Evolutionary conservation across 2,113 vertebrate genomes (phyloP).

Genomic region (Crotalus tigris): DNA sequence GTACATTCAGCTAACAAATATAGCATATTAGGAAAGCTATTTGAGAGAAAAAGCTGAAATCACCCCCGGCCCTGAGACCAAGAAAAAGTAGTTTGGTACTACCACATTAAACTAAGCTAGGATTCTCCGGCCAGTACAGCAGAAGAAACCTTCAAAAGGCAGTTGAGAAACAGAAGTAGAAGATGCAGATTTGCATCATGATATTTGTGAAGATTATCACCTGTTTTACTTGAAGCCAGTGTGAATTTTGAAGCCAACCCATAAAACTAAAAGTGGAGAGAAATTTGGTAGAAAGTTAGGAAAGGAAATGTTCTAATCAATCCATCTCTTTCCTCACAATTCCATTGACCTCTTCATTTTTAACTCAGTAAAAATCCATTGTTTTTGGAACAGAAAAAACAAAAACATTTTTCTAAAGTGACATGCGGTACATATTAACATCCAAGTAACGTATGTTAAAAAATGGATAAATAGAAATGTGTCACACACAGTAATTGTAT

Average conservation of each 20-base stretch:
- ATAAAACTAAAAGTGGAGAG: neutral
- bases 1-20: neutral
- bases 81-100: neutral
- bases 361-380: neutral
- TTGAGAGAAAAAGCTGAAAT: neutral
- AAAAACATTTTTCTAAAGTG: neutral
- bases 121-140: neutral
- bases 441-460: neutral
- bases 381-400: neutral
- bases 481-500: neutral
- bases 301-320: neutral
- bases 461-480: neutral
- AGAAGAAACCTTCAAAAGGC: neutral
- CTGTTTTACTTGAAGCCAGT: neutral
- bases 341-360: neutral
- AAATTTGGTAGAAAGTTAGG: neutral
- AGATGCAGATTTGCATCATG: neutral
- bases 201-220: neutral
- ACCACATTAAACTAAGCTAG: neutral
- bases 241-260: neutral
- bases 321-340: neutral
- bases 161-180: neutral
- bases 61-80: neutral
- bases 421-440: neutral
- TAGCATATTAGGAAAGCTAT: neutral